Conservation (phyloP, 2,797 vertebrate species). For the Notolepis coatsorum region DNA sequence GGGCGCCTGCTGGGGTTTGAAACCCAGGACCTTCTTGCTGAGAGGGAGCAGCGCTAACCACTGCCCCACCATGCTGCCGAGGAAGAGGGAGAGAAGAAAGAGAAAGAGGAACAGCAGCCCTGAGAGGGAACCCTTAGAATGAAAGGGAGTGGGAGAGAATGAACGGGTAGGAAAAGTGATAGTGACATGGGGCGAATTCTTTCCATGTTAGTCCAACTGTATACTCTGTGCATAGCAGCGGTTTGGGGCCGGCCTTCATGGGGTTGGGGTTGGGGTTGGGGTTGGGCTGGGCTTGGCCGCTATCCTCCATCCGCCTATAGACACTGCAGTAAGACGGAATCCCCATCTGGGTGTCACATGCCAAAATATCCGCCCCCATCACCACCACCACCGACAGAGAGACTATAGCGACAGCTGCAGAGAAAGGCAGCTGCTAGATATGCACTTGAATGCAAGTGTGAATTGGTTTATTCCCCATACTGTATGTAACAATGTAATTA, state of each 20-base stretch:
- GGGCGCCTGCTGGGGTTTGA: not conserved
- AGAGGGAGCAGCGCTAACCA: no score
- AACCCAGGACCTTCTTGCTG: no score
- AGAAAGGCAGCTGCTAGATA: not conserved
- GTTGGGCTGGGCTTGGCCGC: slow-evolving; percentile 11
- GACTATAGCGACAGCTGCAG: slow-evolving; percentile 12
- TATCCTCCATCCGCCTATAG: not conserved
- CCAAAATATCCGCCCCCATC: slow-evolving; percentile 3
- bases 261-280: slow-evolving; percentile 24
- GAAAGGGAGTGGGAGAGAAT: not conserved
- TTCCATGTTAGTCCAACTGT: slow-evolving; percentile 56
- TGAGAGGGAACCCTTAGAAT: not conserved
- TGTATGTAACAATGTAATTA: no score
- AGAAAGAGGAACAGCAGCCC: not conserved
- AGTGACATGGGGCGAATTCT: slow-evolving; percentile 45
- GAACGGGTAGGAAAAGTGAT: not conserved
- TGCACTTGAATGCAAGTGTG: no score
- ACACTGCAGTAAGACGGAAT: slow-evolving; percentile 13
- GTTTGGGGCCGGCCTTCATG: slow-evolving; percentile 20
- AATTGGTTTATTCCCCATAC: no score
- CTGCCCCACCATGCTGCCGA: no score
- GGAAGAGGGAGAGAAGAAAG: not conserved
- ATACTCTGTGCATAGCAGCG: slow-evolving; percentile 31
- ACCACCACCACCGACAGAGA: not conserved
- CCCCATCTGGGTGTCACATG: slow-evolving; percentile 17